These are phyloP conservation scores for Artibeus lituratus DNA, from an alignment of 2,797 vertebrate genomes.

Conservation along the genomic window DNA sequence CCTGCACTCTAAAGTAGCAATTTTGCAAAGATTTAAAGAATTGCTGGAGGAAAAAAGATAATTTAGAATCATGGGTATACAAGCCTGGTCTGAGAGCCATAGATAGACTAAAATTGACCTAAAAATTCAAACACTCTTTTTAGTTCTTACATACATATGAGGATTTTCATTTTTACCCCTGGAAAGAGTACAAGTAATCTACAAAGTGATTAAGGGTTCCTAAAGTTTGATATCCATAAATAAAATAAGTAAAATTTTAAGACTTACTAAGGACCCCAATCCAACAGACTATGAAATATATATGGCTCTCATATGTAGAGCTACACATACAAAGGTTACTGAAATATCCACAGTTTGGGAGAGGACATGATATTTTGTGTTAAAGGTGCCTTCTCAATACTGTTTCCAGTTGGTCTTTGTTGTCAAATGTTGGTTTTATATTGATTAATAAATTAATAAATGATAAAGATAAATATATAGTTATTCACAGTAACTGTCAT, in stretches of 20 bases:
- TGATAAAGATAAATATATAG: background rate
- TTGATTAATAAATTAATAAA: background rate
- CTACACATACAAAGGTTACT: background rate
- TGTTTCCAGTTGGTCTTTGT: background rate
- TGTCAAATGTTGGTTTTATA: slow-evolving; percentile 33
- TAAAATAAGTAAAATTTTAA: background rate
- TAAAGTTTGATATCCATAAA: background rate
- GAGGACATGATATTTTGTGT: background rate
- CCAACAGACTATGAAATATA: background rate
- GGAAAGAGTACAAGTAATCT: background rate
- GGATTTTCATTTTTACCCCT: background rate
- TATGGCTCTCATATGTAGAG: background rate
- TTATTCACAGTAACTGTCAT: background rate
- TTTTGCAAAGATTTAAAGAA: background rate
- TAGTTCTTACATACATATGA: background rate
- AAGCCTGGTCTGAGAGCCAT: background rate
- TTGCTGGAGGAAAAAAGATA: background rate
- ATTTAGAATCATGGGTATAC: background rate
- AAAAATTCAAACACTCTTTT: background rate
- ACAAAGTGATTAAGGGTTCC: background rate
- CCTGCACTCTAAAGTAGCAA: background rate
- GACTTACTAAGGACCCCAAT: background rate
- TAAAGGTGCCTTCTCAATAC: background rate
- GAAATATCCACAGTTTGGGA: background rate
- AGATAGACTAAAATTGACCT: background rate